These are phyloP conservation scores for Formicarius rufipectus DNA, from an alignment of 2,113 vertebrate genomes.

Conservation along the genomic window DNA sequence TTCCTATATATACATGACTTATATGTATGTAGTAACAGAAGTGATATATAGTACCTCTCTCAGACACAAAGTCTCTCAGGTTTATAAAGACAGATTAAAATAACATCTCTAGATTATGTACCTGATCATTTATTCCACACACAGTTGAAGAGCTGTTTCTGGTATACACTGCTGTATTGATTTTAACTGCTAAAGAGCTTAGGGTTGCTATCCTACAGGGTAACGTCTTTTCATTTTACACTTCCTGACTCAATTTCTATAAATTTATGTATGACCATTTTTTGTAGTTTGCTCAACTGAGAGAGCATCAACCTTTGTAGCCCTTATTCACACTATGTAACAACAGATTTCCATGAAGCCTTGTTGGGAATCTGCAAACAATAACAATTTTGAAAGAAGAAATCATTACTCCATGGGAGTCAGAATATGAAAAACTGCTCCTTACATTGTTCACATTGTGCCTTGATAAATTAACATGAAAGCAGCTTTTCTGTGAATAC, in stretches of 20 bases:
- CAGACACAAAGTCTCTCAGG: neutral
- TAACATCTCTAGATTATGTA: neutral
- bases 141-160: neutral
- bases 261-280: neutral
- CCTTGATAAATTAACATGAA: neutral
- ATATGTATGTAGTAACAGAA: neutral
- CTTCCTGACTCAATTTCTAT: neutral
- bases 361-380: neutral
- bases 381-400: neutral
- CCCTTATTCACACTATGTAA: neutral
- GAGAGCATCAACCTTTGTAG: neutral
- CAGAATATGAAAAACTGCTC: neutral
- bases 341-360: neutral
- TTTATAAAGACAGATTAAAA: neutral
- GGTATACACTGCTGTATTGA: neutral
- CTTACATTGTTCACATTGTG: neutral
- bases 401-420: accelerated
- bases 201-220: neutral
- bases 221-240: neutral
- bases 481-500: neutral
- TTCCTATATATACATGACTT: neutral
- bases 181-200: neutral
- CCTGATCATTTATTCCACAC: neutral
- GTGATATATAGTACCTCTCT: neutral
- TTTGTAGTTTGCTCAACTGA: neutral